A percentile compares a stretch with the other conserved stretches of the same genome.
Conservation (phyloP, 2,797 vertebrate genomes). For the Oryzias dopingdopingensis region DNA sequence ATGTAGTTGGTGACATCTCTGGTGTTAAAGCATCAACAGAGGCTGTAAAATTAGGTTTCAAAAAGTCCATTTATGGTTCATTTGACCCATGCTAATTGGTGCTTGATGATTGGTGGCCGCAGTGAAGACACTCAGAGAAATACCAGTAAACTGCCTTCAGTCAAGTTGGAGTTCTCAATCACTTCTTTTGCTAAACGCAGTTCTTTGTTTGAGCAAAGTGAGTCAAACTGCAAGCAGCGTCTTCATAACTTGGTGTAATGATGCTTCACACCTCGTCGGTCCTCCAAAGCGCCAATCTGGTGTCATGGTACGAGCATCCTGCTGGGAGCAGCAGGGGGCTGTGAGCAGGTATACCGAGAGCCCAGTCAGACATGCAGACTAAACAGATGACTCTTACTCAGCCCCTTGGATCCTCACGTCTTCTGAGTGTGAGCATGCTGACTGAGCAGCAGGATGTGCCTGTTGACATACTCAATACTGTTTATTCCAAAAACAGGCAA, state of each 20-base stretch:
- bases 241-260: constrained; percentile 49
- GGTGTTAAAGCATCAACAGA: too few species aligned
- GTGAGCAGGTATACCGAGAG: constrained; percentile 75
- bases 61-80: too few species aligned
- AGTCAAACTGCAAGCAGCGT: constrained; percentile 26
- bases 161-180: not conserved
- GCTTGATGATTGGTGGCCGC: too few species aligned
- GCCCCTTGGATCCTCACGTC: constrained; percentile 43
- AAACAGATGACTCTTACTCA: constrained; percentile 72
- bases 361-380: constrained; percentile 53
- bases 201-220: constrained; percentile 19
- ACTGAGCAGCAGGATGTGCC: constrained; percentile 19
- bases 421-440: constrained; percentile 53
- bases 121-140: too few species aligned
- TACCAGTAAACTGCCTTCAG: too few species aligned
- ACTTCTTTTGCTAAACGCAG: not conserved
- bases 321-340: constrained; percentile 72
- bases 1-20: too few species aligned
- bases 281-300: constrained; percentile 61
- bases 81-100: too few species aligned
- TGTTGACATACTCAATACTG: constrained; percentile 3
- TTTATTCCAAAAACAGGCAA: not conserved
- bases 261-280: constrained; percentile 54
- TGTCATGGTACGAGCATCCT: constrained; percentile 41
- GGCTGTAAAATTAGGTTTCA: too few species aligned